phyloP scores from a whole-genome alignment of 2,888 invertebrate genomes.

The Ecdyonurus torrentis region DNA sequence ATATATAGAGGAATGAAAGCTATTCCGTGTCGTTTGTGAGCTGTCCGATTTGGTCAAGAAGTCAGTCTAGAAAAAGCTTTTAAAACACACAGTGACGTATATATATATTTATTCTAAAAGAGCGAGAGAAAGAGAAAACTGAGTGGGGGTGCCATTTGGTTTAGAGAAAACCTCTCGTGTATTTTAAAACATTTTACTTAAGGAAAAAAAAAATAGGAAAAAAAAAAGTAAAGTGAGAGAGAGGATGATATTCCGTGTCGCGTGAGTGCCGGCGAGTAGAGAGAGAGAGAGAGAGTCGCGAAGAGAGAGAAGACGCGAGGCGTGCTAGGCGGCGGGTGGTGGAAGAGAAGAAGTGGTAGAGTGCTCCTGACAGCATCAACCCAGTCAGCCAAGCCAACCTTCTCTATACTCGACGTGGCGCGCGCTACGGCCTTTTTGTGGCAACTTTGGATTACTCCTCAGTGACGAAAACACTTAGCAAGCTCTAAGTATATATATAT shows the following conservation, averaged over 20 bases:
- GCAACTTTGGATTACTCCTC: neutral
- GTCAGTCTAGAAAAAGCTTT: conserved; percentile 29
- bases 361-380: neutral
- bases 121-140: neutral
- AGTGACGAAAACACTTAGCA: neutral
- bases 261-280: conserved; percentile 11
- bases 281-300: conserved; percentile 12
- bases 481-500: neutral
- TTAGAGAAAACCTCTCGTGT: neutral
- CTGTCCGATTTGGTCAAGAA: conserved; percentile 33
- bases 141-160: neutral
- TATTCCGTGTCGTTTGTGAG: conserved; percentile 28
- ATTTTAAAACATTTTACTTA: neutral
- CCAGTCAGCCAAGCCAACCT: neutral
- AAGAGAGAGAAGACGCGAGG: conserved; percentile 4
- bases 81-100: conserved; percentile 24
- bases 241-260: neutral
- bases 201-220: neutral
- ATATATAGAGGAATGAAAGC: conserved; percentile 24
- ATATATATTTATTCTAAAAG: neutral
- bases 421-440: neutral
- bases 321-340: neutral
- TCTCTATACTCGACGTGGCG: neutral
- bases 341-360: neutral
- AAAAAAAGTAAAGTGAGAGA: neutral